Conservation (phyloP, 2,797 vertebrate genomes). For the Neosilurus mollespiculum region DNA sequence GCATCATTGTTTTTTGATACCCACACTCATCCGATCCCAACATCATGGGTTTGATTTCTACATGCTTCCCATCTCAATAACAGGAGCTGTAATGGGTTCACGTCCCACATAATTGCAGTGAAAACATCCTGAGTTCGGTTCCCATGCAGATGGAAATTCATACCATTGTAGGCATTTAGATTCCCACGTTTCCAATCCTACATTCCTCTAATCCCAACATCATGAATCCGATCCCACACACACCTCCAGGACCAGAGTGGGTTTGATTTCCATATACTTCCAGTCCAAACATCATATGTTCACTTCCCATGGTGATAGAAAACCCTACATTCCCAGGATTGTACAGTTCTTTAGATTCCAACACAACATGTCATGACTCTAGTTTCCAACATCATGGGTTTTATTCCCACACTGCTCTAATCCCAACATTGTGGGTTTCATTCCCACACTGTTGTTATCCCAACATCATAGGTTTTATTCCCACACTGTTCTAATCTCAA, state of each 20-base stretch:
- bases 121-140: not conserved
- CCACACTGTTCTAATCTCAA: not conserved
- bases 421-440: not conserved
- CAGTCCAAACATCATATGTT: not conserved
- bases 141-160: not conserved
- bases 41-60: not conserved
- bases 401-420: not conserved
- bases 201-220: conserved; percentile 3
- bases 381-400: no score
- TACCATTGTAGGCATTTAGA: not conserved
- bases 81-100: not conserved
- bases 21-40: not conserved
- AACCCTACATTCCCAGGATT: not conserved
- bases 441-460: not conserved
- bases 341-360: not conserved
- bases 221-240: not conserved
- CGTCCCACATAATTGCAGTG: not conserved
- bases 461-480: not conserved
- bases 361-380: not conserved
- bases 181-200: not conserved
- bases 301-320: not conserved
- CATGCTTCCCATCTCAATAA: not conserved
- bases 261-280: not conserved
- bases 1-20: not conserved
- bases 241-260: not conserved